Conservation (phyloP, 2,113 vertebrate species). For the Chrysochloris asiatica region DNA sequence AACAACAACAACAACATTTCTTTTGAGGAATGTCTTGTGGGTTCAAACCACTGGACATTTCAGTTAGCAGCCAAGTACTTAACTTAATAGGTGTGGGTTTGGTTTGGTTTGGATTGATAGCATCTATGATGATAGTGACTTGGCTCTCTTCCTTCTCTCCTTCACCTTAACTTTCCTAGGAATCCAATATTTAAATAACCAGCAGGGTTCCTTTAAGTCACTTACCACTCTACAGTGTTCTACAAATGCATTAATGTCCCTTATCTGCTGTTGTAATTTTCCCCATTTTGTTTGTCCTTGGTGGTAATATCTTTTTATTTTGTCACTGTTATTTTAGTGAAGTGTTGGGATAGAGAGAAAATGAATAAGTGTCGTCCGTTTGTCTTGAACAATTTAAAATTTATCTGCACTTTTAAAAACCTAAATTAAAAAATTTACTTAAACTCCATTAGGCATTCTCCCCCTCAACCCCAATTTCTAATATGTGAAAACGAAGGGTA, state of each 20-base stretch:
- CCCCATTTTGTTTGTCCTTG: background rate
- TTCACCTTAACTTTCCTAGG: too few species aligned
- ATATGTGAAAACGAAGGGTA: background rate
- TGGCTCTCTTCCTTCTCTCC: too few species aligned
- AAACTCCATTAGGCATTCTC: background rate
- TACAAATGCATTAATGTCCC: background rate
- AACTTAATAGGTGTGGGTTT: too few species aligned
- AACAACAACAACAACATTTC: too few species aligned
- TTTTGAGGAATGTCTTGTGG: background rate
- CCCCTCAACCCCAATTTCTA: background rate
- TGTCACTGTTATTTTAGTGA: background rate
- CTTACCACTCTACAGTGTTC: background rate
- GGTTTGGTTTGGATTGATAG: too few species aligned
- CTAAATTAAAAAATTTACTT: background rate
- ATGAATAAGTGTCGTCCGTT: rapidly evolving
- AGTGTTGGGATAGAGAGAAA: background rate
- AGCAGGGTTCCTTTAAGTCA: too few species aligned
- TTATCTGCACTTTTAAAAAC: background rate
- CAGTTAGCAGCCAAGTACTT: background rate
- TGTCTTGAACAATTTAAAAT: slow-evolving; percentile 18
- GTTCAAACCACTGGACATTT: background rate
- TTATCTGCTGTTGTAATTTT: background rate
- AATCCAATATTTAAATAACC: too few species aligned
- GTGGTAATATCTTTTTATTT: background rate
- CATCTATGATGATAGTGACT: too few species aligned